A percentile compares a stretch with the other conserved stretches of the same genome.
Conservation (phyloP, 2,797 vertebrate species). For the Pantherophis alleghaniensis region DNA sequence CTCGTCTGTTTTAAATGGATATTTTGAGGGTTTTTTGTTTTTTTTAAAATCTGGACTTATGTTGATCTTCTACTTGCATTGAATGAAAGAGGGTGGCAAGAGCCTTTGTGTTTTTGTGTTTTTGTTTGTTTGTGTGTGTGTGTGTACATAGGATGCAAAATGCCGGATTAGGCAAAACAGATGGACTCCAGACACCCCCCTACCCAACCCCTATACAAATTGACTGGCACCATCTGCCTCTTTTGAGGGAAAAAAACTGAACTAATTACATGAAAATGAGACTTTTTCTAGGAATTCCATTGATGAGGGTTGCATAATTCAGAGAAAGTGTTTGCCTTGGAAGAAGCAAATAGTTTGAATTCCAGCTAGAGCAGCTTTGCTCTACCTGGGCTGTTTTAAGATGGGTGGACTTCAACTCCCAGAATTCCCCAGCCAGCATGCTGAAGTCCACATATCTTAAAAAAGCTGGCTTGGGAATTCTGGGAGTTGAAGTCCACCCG, state of each 20-base stretch:
- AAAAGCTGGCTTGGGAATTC: neutral
- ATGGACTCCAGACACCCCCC: neutral
- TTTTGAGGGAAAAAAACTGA: neutral
- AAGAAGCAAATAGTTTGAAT: neutral
- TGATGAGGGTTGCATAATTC: neutral
- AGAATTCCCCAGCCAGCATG: too few species aligned
- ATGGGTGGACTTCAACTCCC: too few species aligned
- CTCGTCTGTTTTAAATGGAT: neutral
- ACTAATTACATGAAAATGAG: neutral
- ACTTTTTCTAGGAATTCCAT: neutral
- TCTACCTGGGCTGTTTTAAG: neutral
- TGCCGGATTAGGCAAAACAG: neutral
- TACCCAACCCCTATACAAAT: neutral
- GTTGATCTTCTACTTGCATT: neutral
- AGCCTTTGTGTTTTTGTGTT: neutral
- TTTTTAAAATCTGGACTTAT: neutral
- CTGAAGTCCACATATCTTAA: too few species aligned
- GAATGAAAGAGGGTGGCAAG: neutral
- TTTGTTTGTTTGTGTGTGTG: neutral
- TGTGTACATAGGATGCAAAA: neutral
- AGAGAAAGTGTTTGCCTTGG: neutral
- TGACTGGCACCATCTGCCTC: neutral
- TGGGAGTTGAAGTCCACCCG: neutral
- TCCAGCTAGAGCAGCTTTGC: neutral
- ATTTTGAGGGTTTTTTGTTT: neutral